Conservation (phyloP, 2,888 invertebrate species). For the Autographa gamma region DNA sequence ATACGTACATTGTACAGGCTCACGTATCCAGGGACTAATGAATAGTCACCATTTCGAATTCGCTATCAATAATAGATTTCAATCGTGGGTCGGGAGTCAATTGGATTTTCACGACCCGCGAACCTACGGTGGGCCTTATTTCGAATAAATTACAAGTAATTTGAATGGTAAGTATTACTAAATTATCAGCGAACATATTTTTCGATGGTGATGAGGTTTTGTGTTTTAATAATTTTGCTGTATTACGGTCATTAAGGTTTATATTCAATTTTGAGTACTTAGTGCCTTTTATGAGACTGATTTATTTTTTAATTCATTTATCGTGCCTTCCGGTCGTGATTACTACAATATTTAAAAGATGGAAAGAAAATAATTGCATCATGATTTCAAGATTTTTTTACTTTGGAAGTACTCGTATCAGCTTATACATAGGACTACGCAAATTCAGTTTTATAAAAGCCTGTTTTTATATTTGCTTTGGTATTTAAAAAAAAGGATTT, state of each 20-base stretch:
- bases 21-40: slow-evolving; percentile 70
- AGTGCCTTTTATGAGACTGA: no score
- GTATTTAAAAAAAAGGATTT: no score
- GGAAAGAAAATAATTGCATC: no score
- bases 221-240: background rate
- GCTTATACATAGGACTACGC: no score
- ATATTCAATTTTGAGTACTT: no score
- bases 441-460: no score
- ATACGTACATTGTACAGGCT: slow-evolving; percentile 57
- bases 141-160: slow-evolving; percentile 41
- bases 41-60: slow-evolving; percentile 74
- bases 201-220: background rate
- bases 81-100: slow-evolving; percentile 68
- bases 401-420: no score
- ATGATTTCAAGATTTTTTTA: no score
- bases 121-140: slow-evolving; percentile 53
- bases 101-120: slow-evolving; percentile 65
- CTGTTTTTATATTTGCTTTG: no score
- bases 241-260: background rate
- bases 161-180: slow-evolving; percentile 24
- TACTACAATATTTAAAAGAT: no score
- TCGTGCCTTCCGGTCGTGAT: no score
- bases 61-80: slow-evolving; percentile 77
- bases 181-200: slow-evolving; percentile 18
- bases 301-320: no score